These are phyloP conservation scores for Nomia melanderi DNA, from an alignment of 1,140 invertebrate species.

Conservation along the genomic window DNA sequence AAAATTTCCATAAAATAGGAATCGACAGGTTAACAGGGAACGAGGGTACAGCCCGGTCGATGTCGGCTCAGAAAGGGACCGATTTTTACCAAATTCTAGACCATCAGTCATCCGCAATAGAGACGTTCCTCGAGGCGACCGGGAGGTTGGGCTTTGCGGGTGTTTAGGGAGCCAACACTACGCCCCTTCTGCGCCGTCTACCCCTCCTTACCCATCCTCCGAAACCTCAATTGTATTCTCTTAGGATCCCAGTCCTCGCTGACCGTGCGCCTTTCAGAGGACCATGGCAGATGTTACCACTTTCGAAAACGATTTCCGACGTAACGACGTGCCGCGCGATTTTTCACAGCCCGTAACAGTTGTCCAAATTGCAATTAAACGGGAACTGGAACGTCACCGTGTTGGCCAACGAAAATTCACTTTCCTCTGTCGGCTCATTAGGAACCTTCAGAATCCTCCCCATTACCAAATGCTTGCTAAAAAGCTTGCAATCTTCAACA, in stretches of 20 bases:
- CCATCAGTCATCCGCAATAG: slow-evolving; percentile 60
- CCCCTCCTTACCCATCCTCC: slow-evolving; percentile 34
- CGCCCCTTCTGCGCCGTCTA: slow-evolving; percentile 51
- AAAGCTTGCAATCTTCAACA: too few relatives aligned
- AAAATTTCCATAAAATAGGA: not conserved
- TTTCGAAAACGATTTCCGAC: not conserved
- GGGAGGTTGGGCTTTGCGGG: slow-evolving; percentile 66
- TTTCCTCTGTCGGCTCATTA: too few relatives aligned
- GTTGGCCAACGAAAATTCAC: too few relatives aligned
- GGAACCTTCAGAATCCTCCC: too few relatives aligned
- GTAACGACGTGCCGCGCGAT: not conserved
- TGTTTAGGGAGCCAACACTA: slow-evolving; percentile 70
- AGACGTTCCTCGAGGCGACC: slow-evolving; percentile 53
- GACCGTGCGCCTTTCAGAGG: slow-evolving; percentile 28
- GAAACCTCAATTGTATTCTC: slow-evolving; percentile 64
- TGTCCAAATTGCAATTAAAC: not conserved
- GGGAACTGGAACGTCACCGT: too few relatives aligned
- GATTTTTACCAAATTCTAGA: slow-evolving; percentile 33
- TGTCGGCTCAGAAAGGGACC: slow-evolving; percentile 1
- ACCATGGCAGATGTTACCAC: slow-evolving; percentile 23
- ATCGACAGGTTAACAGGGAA: not conserved
- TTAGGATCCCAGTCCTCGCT: slow-evolving; percentile 29
- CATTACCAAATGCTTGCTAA: too few relatives aligned
- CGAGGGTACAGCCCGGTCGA: not conserved
- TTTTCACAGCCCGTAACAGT: not conserved